Base-by-base conservation (phyloP, 2,113 vertebrate species). In the Daboia siamensis region DNA sequence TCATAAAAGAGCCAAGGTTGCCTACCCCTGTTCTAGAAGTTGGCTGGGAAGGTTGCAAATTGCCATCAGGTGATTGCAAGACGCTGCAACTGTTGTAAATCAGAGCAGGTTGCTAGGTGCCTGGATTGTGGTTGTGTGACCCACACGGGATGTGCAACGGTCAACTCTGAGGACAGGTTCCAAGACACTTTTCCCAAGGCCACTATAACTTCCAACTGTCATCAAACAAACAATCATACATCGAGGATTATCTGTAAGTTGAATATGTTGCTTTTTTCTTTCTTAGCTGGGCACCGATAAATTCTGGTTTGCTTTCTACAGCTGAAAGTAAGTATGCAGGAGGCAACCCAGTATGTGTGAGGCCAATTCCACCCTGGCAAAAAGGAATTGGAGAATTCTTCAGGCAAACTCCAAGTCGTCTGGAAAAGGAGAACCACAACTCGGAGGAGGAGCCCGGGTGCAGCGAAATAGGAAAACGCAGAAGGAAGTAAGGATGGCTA, bases 371-470 rank as follows among this genome's bases (percentile, higher is more conserved):
- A 0, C 94, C 96, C 52, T 99, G 99, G 99, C 99, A 99, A 95
- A 98, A 98, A 94, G 98, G 98, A 87, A 98, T 99, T 23, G 98
- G 98, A 4, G 98, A 98, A 55, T 99, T 99, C 97, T 98, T 99
- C 39, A 97, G 97, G 0, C 97, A 97, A 0, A 97, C 98, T 0
- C 59, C 98, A 29, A 98, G 97, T 93, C 98, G 95, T 55, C 95
- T 96, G 0, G 98, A 97, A 95, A 98, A 98, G 91, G 98, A 99
- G 93, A 99, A 98, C 94, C 96, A 93, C 74, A 90, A 87, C 11
- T 98, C 98, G 33, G 96, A 96, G 0, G 98, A 98, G 17, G 96
- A 97, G 61, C 97, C 98, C 0, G 98, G 98, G 11, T 97, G 98
- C 95, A 99, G 98, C 74, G 97, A 98, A 13, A 92, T 97, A 92